Evolutionary conservation across 2,113 vertebrate genomes (phyloP).

Genomic region (Asarcornis scutulata): DNA sequence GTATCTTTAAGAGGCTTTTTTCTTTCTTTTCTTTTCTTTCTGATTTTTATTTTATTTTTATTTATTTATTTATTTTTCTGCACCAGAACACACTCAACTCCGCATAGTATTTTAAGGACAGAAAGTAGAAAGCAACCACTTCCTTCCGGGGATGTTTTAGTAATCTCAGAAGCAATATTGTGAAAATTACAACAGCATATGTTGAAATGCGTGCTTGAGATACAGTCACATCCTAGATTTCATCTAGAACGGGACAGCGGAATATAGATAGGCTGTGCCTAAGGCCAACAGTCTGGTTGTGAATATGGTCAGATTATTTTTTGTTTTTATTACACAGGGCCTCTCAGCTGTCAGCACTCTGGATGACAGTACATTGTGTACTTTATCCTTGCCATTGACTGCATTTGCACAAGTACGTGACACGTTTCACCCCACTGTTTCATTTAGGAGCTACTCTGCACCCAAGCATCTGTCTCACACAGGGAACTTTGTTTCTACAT

Average conservation of each 20-base stretch:
- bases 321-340: not conserved
- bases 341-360: not conserved
- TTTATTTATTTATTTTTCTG: not conserved
- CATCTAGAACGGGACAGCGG: not conserved
- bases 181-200: not conserved
- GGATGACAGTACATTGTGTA: not conserved
- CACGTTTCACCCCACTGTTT: no score
- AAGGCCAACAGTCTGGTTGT: not conserved
- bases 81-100: not conserved
- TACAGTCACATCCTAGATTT: not conserved
- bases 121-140: not conserved
- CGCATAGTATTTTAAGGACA: not conserved
- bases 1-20: not conserved
- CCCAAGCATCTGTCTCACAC: not conserved
- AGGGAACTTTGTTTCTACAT: not conserved
- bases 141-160: not conserved
- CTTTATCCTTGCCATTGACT: not conserved
- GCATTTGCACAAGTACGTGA: not conserved
- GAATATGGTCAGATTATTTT: not conserved
- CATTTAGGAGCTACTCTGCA: not conserved
- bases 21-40: rapidly evolving
- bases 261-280: not conserved
- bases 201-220: not conserved
- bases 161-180: not conserved
- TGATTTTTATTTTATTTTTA: no score